Base-by-base conservation (phyloP, 2,797 vertebrate genomes). In the Psittacula derbiana region DNA sequence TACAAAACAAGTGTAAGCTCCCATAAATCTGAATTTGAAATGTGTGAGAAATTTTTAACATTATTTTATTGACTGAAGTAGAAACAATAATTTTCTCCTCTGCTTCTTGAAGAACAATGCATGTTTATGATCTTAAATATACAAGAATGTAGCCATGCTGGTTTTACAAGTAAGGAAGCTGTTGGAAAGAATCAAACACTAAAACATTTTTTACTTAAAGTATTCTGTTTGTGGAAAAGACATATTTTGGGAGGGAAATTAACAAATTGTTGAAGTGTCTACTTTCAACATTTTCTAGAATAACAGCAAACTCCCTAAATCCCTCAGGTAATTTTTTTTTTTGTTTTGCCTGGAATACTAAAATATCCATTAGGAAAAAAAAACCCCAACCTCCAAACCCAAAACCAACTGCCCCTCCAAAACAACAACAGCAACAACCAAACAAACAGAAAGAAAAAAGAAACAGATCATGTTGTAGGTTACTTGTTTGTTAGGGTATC, bases 51-150 rank as follows among this genome's bases (percentile, higher is more conserved):
- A 95, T 86, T 93, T 86, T 61, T 36, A 95, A 78, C 21, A 72
- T 88, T 70, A 83, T 65, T 73, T 87, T 88, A 90, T 44, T 93
- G 81, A 71, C 60, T 87, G 60, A 92, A 91, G 24, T 57, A 89
- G 80, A 75, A 86, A 81, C 41, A 88, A 76, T 73, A 50, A 76
- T 91, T 95, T 94, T 80, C 44, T 69, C 25, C 27, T 88, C 28
- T 46, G 10, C 17, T 87, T 64, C 49, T 71, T 72, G 55, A 66
- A 69, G 53, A 95, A 78, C 27, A 86, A 12, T 69, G 52, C 9
- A 3, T 44, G 23, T 62, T 93, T 93, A 55, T 72, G 75, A 65
- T 31, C n/a, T 80, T 66, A 86, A 92, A 94, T 91, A 88, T 41
- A 79, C 21, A 71, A 41, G 15, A 28, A 4, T 33, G 11, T 50